A percentile compares a stretch with the other conserved stretches of the same genome.
Evolutionary conservation across 1,140 invertebrate genomes (phyloP).

Genomic region (Andricus grossulariae): DNA sequence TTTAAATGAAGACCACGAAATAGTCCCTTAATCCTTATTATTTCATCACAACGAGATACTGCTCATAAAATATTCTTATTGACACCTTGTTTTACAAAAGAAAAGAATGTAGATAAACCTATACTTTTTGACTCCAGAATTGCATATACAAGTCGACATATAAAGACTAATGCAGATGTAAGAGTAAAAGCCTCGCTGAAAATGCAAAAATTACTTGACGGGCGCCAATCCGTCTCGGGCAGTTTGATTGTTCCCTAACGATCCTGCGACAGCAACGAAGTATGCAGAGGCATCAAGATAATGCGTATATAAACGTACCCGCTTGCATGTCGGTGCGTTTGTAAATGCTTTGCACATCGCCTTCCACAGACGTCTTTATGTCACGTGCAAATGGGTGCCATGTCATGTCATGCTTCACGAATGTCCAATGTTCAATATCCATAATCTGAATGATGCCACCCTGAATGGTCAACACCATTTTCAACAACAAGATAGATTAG

Average conservation of each 20-base stretch:
- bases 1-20: too few species aligned
- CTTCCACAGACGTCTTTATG: conserved; percentile 38
- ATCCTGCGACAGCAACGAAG: background rate
- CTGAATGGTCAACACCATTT: too few species aligned
- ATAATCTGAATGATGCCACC: background rate
- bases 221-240: background rate
- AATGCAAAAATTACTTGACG: background rate
- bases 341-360: conserved; percentile 43
- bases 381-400: conserved; percentile 30
- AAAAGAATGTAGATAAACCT: too few species aligned
- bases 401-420: conserved; percentile 31
- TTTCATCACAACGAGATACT: too few species aligned
- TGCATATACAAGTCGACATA: background rate
- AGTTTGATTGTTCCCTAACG: conserved; percentile 26
- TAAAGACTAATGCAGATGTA: conserved; percentile 44
- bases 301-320: background rate
- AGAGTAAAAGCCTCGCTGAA: conserved; percentile 34
- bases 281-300: conserved; percentile 14
- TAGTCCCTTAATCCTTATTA: too few species aligned
- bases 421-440: conserved; percentile 1
- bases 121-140: background rate
- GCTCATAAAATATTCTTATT: too few species aligned
- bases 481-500: too few species aligned
- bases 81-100: too few species aligned
- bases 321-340: conserved; percentile 32